phyloP scores from a whole-genome alignment of 2,888 invertebrate genomes.

The Athripsodes cinereus region DNA sequence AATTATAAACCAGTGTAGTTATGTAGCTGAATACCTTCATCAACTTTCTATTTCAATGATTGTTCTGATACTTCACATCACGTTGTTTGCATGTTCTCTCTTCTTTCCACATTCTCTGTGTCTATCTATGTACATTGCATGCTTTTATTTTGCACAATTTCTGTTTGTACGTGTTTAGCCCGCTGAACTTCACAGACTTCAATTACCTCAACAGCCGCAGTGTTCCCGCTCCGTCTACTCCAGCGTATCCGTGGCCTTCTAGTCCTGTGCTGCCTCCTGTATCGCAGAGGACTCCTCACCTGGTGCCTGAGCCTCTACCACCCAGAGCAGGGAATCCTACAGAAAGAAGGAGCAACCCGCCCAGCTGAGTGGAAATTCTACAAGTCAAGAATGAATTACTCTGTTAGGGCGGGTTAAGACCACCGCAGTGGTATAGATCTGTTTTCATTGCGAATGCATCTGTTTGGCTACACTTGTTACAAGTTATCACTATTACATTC shows the following conservation, averaged over 20 bases:
- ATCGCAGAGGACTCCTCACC: conserved; percentile 63
- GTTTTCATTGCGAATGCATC: not conserved
- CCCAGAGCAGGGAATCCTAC: conserved; percentile 38
- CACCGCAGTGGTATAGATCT: conserved; percentile 11
- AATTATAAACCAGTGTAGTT: too few species aligned
- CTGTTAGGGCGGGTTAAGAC: conserved; percentile 35
- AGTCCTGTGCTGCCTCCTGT: conserved; percentile 70
- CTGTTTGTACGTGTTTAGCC: conserved; percentile 9
- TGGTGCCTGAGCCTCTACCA: conserved; percentile 61
- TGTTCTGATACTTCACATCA: too few species aligned
- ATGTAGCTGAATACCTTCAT: too few species aligned
- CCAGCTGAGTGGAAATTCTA: conserved; percentile 52
- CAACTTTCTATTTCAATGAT: too few species aligned
- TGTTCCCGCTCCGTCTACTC: conserved; percentile 50
- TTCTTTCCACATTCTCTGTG: not conserved
- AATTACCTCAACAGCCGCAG: conserved; percentile 39
- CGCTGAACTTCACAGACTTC: conserved; percentile 22
- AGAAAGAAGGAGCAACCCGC: conserved; percentile 39
- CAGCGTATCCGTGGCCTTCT: conserved; percentile 74
- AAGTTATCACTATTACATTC: too few species aligned
- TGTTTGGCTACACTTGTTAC: not conserved
- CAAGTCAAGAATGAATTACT: conserved; percentile 50
- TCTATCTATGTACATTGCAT: conserved; percentile 1
- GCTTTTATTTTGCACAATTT: conserved; percentile 6
- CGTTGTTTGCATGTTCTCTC: not conserved